Evolutionary conservation across 1,140 invertebrate genomes (phyloP).

Genomic region (Megathymus violae): DNA sequence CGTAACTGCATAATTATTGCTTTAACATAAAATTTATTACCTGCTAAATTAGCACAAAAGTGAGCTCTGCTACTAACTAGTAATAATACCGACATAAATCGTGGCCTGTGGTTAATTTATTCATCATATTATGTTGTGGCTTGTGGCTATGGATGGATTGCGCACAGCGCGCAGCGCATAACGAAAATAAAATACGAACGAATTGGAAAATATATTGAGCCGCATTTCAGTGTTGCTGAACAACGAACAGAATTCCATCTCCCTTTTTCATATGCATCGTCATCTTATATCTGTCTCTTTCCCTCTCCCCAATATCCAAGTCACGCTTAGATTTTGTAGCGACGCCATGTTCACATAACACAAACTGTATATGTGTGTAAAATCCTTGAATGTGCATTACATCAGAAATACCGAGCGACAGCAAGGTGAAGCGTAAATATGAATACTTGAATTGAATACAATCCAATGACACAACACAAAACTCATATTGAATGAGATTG

Average conservation of each 20-base stretch:
- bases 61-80: background rate
- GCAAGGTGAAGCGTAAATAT: too few species aligned
- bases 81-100: slow-evolving; percentile 1
- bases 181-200: background rate
- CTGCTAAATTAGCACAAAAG: background rate
- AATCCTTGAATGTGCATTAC: too few species aligned
- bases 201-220: slow-evolving; percentile 2
- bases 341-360: too few species aligned
- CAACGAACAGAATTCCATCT: background rate
- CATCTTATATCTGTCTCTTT: background rate
- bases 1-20: too few species aligned
- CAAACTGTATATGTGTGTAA: too few species aligned
- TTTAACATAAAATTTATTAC: background rate
- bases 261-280: background rate
- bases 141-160: too few species aligned
- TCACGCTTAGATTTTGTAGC: background rate
- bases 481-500: too few species aligned
- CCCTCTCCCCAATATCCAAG: slow-evolving; percentile 5
- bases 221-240: background rate
- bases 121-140: too few species aligned
- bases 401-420: background rate
- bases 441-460: too few species aligned
- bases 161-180: too few species aligned
- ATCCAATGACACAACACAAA: too few species aligned
- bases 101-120: too few species aligned